Percentiles rank a stretch among this genome's conserved stretches.
Conservation (phyloP, 2,888 invertebrate species). For the Palloptera scutellata region DNA sequence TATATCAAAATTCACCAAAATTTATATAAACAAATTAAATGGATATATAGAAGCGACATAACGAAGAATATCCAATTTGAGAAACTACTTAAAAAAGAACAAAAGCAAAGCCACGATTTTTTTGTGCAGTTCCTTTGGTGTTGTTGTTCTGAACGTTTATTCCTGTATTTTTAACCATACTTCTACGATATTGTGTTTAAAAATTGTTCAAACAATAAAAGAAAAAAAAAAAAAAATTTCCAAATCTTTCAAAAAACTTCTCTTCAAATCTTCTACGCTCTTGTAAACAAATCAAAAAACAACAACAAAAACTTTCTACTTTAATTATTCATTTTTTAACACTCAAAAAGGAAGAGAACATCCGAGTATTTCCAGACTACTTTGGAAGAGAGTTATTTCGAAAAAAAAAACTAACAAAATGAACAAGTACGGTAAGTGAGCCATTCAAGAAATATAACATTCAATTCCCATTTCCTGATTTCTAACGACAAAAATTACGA, state of each 20-base stretch:
- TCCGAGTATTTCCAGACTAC: not conserved
- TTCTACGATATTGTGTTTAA: slow-evolving; percentile 18
- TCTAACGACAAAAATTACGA: no score
- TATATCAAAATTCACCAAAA: slow-evolving; percentile 43
- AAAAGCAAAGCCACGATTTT: slow-evolving; percentile 20
- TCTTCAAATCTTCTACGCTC: slow-evolving; percentile 15
- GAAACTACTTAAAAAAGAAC: slow-evolving; percentile 25
- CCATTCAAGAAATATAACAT: not conserved
- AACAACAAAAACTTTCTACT: not conserved
- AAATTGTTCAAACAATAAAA: slow-evolving; percentile 23
- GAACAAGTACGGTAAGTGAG: slow-evolving; percentile 41
- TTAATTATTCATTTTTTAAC: not conserved
- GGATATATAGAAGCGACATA: slow-evolving; percentile 29
- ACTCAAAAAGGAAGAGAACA: not conserved
- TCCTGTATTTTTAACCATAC: slow-evolving; percentile 12
- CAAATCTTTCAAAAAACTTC: slow-evolving; percentile 24
- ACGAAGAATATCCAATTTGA: slow-evolving; percentile 33
- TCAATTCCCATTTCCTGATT: no score
- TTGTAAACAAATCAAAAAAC: not conserved
- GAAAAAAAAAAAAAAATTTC: slow-evolving; percentile 31
- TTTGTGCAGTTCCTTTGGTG: slow-evolving; percentile 40
- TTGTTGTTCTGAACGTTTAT: slow-evolving; percentile 41
- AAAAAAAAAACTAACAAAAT: slow-evolving; percentile 27
- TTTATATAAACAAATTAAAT: slow-evolving; percentile 36
- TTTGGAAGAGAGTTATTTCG: slow-evolving; percentile 23